A percentile compares a stretch with the other conserved stretches of the same genome.
Conservation (phyloP, 2,888 invertebrate species). For the Folsomia manolachei region DNA sequence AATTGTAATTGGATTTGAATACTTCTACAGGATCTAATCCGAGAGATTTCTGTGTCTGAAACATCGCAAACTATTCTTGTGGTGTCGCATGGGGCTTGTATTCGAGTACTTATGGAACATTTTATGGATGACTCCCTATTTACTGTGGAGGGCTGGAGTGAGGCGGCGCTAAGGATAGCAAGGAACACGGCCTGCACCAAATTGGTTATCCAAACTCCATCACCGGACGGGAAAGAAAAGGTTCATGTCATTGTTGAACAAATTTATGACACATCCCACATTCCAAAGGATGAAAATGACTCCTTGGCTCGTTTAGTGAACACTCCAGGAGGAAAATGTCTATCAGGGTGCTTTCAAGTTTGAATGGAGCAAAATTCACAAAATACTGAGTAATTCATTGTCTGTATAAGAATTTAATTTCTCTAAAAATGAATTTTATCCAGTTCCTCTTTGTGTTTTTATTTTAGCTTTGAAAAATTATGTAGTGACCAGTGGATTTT, state of each 20-base stretch:
- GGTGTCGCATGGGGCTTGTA: conserved; percentile 14
- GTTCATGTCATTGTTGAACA: not conserved
- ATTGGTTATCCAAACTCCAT: not conserved
- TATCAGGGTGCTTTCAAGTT: conserved; percentile 17
- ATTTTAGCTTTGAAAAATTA: no score
- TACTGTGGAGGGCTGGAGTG: not conserved
- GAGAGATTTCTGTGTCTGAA: not conserved
- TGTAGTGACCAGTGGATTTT: no score
- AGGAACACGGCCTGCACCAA: conserved; percentile 16
- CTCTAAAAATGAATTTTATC: no score
- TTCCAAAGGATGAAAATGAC: conserved; percentile 8
- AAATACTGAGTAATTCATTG: no score
- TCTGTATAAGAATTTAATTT: no score
- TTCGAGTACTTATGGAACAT: conserved; percentile 12
- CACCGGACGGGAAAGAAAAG: not conserved
- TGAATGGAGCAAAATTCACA: no score
- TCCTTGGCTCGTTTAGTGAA: conserved; percentile 6
- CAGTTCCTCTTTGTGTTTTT: no score
- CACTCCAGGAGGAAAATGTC: not conserved
- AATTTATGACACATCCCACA: conserved; percentile 11
- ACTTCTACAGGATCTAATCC: conserved; percentile 3
- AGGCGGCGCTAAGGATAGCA: not conserved
- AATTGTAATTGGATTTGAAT: not conserved
- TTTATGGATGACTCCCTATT: not conserved
- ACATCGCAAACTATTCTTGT: conserved; percentile 1